Base-by-base conservation (phyloP, 2,888 invertebrate genomes). In the Hydrotaea diabolus region DNA sequence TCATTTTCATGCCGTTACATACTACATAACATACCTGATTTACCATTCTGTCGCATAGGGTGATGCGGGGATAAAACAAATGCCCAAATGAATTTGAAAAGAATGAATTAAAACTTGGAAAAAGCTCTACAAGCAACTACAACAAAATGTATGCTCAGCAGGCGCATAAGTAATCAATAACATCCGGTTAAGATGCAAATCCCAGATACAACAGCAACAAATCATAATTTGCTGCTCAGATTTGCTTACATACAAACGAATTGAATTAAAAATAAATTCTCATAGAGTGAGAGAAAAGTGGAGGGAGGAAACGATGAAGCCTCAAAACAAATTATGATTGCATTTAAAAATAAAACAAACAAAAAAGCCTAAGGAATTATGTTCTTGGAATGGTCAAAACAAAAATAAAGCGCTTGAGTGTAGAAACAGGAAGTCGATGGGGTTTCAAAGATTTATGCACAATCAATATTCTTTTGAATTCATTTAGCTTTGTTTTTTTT, bases 81-180 rank as follows among this genome's bases (percentile, higher is more conserved):
- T 76, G 66, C 66, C 79, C 73, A 83, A 80, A 73, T 77, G 79
- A 39, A 79, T 82, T 78, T 77, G 74, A 77, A 76, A 83, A 76
- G 19, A 66, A 13, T 4, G 46, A 31, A 39, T 69, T 69, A 15
- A n/a, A n/a, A 39, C 21, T 69, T 46, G 3, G 15, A 15, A n/a
- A 19, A 13, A 26, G 4, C 36, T 57, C 49, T 49, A 36, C 43
- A 26, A 31, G 31, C 31, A 31, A 31, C 31, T 4, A 31, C 31
- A 21, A 15, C 19, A 39, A 31, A 31, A 31, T 31, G 31, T 75
- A 78, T 72, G 75, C 57, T 75, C 49, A 78, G 62, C 78, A 71
- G 71, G 78, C 78, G 74, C 78, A 82, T 77, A 77, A 81, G 64
- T 82, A 77, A 77, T 74, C 74, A 74, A 62, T 59, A 74, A 74